A percentile compares a stretch with the other conserved stretches of the same genome.
Conservation (phyloP, 2,888 invertebrate species). For the Cryptosula pallasiana region DNA sequence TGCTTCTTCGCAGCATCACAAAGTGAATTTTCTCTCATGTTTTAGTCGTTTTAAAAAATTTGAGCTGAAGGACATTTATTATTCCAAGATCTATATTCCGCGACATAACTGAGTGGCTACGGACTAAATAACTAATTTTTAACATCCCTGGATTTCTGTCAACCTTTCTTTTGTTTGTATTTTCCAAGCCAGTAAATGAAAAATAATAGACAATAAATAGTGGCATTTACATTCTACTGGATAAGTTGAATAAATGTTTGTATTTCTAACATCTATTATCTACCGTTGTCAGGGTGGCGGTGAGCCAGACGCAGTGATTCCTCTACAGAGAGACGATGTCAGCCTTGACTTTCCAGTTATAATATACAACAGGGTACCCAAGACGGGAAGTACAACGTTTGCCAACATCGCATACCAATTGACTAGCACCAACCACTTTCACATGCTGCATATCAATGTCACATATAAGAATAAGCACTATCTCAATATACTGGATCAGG, state of each 20-base stretch:
- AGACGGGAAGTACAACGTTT: conserved; percentile 94
- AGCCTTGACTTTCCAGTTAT: conserved; percentile 56
- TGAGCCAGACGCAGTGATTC: background rate
- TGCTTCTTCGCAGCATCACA: too few species aligned
- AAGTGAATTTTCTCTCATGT: too few species aligned
- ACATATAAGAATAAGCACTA: conserved; percentile 85
- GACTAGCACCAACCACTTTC: conserved; percentile 69
- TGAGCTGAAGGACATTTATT: too few species aligned
- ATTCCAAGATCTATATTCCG: too few species aligned
- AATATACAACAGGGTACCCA: conserved; percentile 92
- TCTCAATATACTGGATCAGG: conserved; percentile 87
- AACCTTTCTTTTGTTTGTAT: background rate
- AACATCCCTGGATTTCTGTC: too few species aligned
- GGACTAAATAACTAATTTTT: too few species aligned
- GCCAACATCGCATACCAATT: conserved; percentile 84
- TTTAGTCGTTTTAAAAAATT: too few species aligned
- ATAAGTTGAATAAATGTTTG: background rate
- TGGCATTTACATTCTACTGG: background rate
- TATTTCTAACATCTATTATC: background rate
- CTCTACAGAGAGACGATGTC: background rate
- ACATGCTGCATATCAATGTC: conserved; percentile 89
- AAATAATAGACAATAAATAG: too few species aligned
- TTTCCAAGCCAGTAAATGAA: too few species aligned
- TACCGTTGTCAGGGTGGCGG: background rate
- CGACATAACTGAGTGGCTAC: too few species aligned